phyloP scores from a whole-genome alignment of 2,797 vertebrate species.

The Perodicticus potto region DNA sequence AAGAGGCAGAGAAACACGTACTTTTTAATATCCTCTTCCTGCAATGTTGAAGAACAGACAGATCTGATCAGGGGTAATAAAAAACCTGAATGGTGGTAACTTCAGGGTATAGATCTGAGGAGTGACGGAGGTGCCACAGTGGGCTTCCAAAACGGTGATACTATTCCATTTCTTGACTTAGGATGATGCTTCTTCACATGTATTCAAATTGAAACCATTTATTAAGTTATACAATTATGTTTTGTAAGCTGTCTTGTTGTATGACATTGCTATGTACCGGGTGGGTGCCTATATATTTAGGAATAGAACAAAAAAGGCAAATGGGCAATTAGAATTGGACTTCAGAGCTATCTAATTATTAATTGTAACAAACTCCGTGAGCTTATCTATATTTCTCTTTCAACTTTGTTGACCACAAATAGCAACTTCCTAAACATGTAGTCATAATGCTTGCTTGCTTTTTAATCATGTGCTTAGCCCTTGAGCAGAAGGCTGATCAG shows the following conservation, averaged over 20 bases:
- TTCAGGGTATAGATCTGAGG: accelerated
- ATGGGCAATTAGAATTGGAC: not conserved
- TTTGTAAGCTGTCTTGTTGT: not conserved
- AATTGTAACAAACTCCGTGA: not conserved
- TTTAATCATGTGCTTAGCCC: not conserved
- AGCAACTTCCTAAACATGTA: not conserved
- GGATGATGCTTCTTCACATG: not conserved
- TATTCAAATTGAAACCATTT: not conserved
- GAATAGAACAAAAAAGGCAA: too few relatives aligned
- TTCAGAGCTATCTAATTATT: not conserved
- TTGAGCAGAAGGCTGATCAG: too few relatives aligned
- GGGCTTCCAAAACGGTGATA: accelerated
- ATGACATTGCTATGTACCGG: not conserved
- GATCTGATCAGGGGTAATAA: not conserved
- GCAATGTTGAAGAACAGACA: not conserved
- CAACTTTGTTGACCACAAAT: not conserved
- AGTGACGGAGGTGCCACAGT: accelerated
- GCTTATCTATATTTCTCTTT: not conserved
- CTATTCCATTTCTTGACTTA: not conserved
- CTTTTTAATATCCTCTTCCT: too few relatives aligned
- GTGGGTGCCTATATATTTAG: too few relatives aligned
- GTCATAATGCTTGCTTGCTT: not conserved
- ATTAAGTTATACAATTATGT: not conserved
- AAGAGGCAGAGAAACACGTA: not conserved
- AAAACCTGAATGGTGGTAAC: not conserved